Conservation (phyloP, 2,888 invertebrate genomes). For the Psococerastis gibbosa region DNA sequence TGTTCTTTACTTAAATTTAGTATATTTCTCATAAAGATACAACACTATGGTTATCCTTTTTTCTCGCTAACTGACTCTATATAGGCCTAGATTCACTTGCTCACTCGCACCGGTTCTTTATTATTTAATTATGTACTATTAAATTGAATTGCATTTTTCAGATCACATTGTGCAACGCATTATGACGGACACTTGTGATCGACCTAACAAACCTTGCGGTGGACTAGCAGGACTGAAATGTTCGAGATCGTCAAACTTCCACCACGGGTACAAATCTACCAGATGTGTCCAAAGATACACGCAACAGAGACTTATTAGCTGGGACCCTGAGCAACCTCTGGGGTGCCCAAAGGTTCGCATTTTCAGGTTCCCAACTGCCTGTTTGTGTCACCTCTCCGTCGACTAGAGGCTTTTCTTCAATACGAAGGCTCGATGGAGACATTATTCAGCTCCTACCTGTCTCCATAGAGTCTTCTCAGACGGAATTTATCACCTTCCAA, state of each 20-base stretch:
- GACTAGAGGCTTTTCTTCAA: too few relatives aligned
- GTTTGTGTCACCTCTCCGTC: background rate
- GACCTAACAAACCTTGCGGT: constrained; percentile 14
- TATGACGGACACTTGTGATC: background rate
- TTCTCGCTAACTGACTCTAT: too few relatives aligned
- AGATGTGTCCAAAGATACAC: constrained; percentile 20
- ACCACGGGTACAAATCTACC: constrained; percentile 12
- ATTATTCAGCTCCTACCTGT: too few relatives aligned
- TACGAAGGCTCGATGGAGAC: too few relatives aligned
- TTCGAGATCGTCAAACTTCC: constrained; percentile 10
- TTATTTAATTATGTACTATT: too few relatives aligned
- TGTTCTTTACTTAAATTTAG: background rate
- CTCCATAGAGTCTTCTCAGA: too few relatives aligned
- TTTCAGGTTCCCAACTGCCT: constrained; percentile 19
- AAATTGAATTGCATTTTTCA: too few relatives aligned
- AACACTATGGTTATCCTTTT: too few relatives aligned
- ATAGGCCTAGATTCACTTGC: too few relatives aligned
- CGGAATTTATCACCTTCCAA: too few relatives aligned
- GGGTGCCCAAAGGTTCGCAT: constrained; percentile 20
- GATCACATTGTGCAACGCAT: constrained; percentile 6
- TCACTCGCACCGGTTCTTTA: too few relatives aligned
- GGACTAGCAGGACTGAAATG: constrained; percentile 13
- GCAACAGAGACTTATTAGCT: constrained; percentile 20
- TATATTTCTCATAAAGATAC: background rate
- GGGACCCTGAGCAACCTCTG: constrained; percentile 21